Percentiles rank a stretch among this genome's conserved stretches.
These are phyloP conservation scores for Acromyrmex heyeri DNA, from an alignment of 1,140 invertebrate species.

Conservation along the genomic window DNA sequence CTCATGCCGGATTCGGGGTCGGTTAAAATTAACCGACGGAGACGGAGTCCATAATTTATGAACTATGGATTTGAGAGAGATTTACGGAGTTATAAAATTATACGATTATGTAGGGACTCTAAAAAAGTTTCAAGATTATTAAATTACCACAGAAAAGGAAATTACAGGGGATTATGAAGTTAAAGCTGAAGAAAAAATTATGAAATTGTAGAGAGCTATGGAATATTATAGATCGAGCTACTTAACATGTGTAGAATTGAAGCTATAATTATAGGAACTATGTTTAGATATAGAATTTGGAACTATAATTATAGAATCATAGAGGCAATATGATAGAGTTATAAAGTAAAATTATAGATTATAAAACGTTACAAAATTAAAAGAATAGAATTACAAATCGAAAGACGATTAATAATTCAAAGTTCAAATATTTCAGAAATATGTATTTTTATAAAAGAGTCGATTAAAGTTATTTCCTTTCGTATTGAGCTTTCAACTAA, in stretches of 20 bases:
- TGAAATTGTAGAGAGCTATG: background rate
- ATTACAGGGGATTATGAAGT: background rate
- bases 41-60: conserved; percentile 2
- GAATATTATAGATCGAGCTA: background rate
- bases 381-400: background rate
- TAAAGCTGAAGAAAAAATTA: background rate
- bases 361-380: background rate
- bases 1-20: no score
- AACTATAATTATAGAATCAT: background rate
- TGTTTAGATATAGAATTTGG: no score
- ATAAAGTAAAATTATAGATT: background rate
- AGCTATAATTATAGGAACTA: background rate
- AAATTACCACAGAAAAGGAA: background rate
- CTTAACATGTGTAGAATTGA: no score
- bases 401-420: background rate
- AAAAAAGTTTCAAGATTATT: background rate
- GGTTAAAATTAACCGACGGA: background rate
- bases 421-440: background rate
- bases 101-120: background rate
- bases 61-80: background rate
- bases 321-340: background rate
- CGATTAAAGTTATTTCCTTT: background rate
- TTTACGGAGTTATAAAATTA: background rate
- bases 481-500: background rate
- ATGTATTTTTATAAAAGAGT: background rate